Evolutionary conservation across 2,797 vertebrate genomes (phyloP).

Genomic region (Spondyliosoma cantharus): DNA sequence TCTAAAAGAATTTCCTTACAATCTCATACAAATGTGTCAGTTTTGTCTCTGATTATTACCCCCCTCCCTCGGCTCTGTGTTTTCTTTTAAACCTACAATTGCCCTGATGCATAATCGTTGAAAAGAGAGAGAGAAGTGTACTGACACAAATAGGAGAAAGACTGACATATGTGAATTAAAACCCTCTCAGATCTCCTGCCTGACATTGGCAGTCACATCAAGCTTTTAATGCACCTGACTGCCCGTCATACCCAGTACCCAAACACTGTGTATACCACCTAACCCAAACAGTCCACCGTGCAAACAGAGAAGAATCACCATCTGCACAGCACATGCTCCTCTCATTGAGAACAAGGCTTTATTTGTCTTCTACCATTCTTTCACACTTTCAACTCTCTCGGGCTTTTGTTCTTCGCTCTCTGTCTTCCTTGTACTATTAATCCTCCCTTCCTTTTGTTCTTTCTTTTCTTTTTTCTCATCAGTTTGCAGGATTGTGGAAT

Average conservation of each 20-base stretch:
- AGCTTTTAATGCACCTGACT: slow-evolving; percentile 53
- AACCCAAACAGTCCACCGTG: slow-evolving; percentile 32
- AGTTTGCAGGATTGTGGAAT: slow-evolving; percentile 10
- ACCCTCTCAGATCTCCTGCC: slow-evolving; percentile 35
- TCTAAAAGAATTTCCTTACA: too few species aligned
- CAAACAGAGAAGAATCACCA: slow-evolving; percentile 52
- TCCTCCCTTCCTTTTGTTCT: slow-evolving; percentile 30
- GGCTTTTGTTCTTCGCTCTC: slow-evolving; percentile 37
- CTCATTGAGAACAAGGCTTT: slow-evolving; percentile 60
- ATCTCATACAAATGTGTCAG: too few species aligned
- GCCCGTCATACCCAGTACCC: slow-evolving; percentile 28
- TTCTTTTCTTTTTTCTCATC: not conserved
- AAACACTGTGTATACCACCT: slow-evolving; percentile 21
- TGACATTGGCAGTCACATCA: slow-evolving; percentile 22
- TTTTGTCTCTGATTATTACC: too few species aligned
- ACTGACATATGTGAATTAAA: slow-evolving; percentile 15
- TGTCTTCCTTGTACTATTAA: slow-evolving; percentile 3
- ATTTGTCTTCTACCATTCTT: slow-evolving; percentile 58
- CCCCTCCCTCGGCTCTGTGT: too few species aligned
- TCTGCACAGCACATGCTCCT: slow-evolving; percentile 74
- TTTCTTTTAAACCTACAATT: too few species aligned
- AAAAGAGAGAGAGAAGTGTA: slow-evolving; percentile 7
- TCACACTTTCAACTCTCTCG: slow-evolving; percentile 50
- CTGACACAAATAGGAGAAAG: slow-evolving; percentile 13
- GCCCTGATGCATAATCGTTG: not conserved